phyloP scores from a whole-genome alignment of 2,888 invertebrate genomes.

The Tachina fera region DNA sequence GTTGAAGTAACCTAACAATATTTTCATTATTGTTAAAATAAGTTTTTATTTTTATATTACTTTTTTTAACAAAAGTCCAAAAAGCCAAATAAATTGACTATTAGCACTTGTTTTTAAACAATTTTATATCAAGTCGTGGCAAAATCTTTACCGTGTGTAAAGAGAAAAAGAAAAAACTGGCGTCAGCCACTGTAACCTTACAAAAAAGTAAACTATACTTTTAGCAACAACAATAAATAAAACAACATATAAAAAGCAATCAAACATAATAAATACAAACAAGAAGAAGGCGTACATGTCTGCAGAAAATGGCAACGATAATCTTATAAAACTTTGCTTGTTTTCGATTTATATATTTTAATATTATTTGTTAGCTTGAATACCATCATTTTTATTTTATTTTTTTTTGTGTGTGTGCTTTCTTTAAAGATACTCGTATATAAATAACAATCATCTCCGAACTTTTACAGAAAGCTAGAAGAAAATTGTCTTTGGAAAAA shows the following conservation, averaged over 20 bases:
- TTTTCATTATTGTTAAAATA: conserved; percentile 52
- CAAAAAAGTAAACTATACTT: conserved; percentile 41
- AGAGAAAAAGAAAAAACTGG: conserved; percentile 41
- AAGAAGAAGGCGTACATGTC: conserved; percentile 30
- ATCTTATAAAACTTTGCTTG: conserved; percentile 61
- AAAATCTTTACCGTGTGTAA: background rate
- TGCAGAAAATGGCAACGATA: conserved; percentile 22
- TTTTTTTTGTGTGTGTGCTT: background rate
- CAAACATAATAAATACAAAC: conserved; percentile 52
- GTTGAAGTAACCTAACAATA: conserved; percentile 29
- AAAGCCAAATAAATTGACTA: conserved; percentile 66
- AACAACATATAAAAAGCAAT: conserved; percentile 41
- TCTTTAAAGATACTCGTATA: background rate
- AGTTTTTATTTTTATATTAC: conserved; percentile 1
- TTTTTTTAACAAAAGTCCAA: background rate
- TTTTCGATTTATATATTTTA: conserved; percentile 52
- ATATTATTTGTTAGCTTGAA: conserved; percentile 15
- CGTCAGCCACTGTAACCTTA: conserved; percentile 53
- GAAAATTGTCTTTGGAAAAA: conserved; percentile 4
- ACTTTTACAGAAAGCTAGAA: conserved; percentile 14
- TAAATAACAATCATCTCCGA: conserved; percentile 2
- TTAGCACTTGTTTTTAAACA: conserved; percentile 44
- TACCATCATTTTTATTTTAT: background rate
- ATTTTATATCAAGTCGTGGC: conserved; percentile 18
- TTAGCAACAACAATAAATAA: conserved; percentile 26